phyloP scores from a whole-genome alignment of 2,888 invertebrate species.

The Cephalotes varians region DNA sequence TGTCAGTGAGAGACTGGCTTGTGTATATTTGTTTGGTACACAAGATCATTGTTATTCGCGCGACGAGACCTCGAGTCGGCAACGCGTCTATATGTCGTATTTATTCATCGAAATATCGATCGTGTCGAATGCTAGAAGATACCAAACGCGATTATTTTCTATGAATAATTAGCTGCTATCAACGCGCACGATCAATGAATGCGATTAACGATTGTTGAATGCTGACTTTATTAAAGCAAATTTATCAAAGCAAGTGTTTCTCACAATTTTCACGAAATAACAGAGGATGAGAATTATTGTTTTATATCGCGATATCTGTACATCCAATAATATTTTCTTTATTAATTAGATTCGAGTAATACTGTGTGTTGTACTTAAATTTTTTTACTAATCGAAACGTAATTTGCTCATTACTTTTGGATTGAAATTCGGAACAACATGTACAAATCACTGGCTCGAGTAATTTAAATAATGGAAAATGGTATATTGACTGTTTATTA shows the following conservation, averaged over 20 bases:
- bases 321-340: not conserved
- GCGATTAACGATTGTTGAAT: not conserved
- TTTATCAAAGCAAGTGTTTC: not conserved
- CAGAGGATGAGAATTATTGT: not conserved
- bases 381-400: not conserved
- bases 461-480: not conserved
- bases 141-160: not conserved
- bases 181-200: not conserved
- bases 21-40: not conserved
- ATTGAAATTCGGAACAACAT: not conserved
- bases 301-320: not conserved
- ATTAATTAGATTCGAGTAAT: not conserved
- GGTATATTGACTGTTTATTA: not conserved
- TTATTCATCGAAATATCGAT: not conserved
- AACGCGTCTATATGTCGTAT: not conserved
- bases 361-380: not conserved
- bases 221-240: too few relatives aligned
- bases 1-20: not conserved
- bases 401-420: not conserved
- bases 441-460: not conserved
- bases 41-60: not conserved
- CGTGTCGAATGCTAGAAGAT: conserved; percentile 3
- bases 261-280: not conserved
- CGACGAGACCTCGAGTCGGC: not conserved
- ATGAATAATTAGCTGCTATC: not conserved